Percentiles rank a stretch among this genome's conserved stretches.
These are phyloP conservation scores for Ursus arctos DNA, from an alignment of 2,113 vertebrate genomes.

Conservation along the genomic window DNA sequence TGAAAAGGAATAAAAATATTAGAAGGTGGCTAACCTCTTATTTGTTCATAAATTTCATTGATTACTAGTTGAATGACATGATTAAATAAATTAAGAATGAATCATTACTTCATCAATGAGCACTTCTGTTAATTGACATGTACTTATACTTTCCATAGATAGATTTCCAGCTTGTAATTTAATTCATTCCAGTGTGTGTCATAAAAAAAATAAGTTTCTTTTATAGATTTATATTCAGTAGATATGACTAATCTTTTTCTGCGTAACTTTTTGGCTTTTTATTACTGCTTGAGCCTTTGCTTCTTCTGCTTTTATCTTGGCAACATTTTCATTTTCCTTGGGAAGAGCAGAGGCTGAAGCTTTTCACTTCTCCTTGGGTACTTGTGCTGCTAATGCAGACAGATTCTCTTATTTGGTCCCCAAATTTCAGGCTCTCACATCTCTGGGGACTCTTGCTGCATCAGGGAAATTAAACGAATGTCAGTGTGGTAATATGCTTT, in stretches of 20 bases:
- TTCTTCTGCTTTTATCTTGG: neutral
- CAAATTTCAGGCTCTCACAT: neutral
- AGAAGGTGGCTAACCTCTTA: neutral
- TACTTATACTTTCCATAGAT: neutral
- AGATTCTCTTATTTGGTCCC: neutral
- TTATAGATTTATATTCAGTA: neutral
- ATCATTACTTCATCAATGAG: neutral
- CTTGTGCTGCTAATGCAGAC: neutral
- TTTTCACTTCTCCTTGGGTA: neutral
- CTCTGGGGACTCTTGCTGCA: neutral
- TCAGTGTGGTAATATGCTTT: neutral
- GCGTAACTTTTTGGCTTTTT: neutral
- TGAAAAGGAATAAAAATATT: neutral
- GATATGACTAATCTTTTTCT: neutral
- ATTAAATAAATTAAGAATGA: conserved; percentile 7
- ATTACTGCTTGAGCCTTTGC: neutral
- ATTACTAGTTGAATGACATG: conserved; percentile 17
- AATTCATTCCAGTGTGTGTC: neutral
- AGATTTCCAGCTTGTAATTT: neutral
- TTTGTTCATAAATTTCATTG: conserved; percentile 9
- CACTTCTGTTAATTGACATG: neutral
- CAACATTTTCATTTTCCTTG: neutral
- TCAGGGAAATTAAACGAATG: neutral
- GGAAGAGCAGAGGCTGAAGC: neutral
- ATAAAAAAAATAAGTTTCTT: neutral